Evolutionary conservation across 2,797 vertebrate genomes (phyloP), one percentile per base, ranked within the genome.

Genomic region (Rhinophrynus dorsalis): DNA sequence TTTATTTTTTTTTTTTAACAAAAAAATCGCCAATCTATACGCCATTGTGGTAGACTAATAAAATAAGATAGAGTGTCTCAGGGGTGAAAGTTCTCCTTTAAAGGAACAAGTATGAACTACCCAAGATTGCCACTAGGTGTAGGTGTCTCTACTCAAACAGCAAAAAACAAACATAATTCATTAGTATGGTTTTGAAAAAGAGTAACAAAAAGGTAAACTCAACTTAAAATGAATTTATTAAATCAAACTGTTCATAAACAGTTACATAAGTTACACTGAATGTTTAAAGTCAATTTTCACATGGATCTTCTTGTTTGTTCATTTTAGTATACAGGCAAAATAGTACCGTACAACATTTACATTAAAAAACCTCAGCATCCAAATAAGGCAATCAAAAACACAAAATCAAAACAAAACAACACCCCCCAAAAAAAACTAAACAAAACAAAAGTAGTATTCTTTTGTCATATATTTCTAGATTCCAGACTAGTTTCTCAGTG

Each of bases 171-270:
- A n/a, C n/a, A n/a, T n/a, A n/a, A n/a, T n/a, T n/a, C n/a, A n/a
- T n/a, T n/a, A n/a, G n/a, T n/a, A n/a, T n/a, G n/a, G n/a, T n/a
- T n/a, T n/a, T 44, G 6, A 44, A 38, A 7, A 5, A 32, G 30
- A 9, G 11, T 38, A 38, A n/a, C n/a, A 32, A 54, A 17, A 55
- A 51, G 29, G 13, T 33, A 58, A 27, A 21, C 26, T 32, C 24
- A 80, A 78, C 77, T 90, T 89, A 83, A 89, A 92, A 90, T 81
- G 79, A 82, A 80, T 92, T 99, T 98, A 98, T 98, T 97, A 94
- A 96, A 95, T 90, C 93, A 92, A 95, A 95, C 92, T 95, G 93
- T 96, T 94, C 93, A 90, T 92, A 89, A 96, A 96, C 94, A 96
- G 94, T 95, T 94, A 94, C 90, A 95, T 96, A 96, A 94, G 88